phyloP scores from a whole-genome alignment of 2,113 vertebrate species.

The Pimephales promelas region DNA sequence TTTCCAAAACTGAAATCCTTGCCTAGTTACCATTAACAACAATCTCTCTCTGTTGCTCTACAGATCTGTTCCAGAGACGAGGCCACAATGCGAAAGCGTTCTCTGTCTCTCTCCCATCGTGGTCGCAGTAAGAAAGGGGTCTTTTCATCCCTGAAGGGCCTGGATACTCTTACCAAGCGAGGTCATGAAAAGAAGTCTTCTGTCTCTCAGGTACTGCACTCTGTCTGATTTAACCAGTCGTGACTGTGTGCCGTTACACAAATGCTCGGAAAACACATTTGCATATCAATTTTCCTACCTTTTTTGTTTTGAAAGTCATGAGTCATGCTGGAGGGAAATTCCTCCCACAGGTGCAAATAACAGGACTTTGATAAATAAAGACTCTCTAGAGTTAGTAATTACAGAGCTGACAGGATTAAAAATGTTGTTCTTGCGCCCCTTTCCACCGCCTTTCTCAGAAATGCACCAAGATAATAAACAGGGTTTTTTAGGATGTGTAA shows the following conservation, averaged over 20 bases:
- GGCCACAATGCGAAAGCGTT: conserved; percentile 86
- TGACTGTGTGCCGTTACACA: background rate
- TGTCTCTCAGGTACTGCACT: conserved; percentile 81
- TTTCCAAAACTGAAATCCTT: background rate
- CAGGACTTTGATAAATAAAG: conserved; percentile 40
- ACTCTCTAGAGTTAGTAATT: conserved; percentile 34
- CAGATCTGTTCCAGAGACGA: conserved; percentile 96
- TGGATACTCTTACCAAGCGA: conserved; percentile 89
- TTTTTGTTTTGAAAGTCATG: conserved; percentile 21
- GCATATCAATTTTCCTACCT: background rate
- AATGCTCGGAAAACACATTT: background rate
- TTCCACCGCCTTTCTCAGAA: conserved; percentile 14
- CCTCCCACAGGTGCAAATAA: conserved; percentile 46
- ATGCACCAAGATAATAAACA: background rate
- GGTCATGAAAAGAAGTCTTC: conserved; percentile 89
- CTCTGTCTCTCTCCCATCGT: conserved; percentile 82
- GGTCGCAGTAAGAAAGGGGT: conserved; percentile 83
- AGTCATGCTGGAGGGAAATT: conserved; percentile 26
- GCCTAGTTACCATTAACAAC: background rate
- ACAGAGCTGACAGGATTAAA: conserved; percentile 27
- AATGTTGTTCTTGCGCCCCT: conserved; percentile 7
- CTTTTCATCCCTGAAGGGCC: conserved; percentile 93
- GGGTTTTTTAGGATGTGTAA: background rate
- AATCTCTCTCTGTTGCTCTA: conserved; percentile 22
- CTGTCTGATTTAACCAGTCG: background rate